Evolutionary conservation across 2,797 vertebrate genomes (phyloP), one percentile per base, ranked within the genome.

Genomic region (Podarcis lilfordi): DNA sequence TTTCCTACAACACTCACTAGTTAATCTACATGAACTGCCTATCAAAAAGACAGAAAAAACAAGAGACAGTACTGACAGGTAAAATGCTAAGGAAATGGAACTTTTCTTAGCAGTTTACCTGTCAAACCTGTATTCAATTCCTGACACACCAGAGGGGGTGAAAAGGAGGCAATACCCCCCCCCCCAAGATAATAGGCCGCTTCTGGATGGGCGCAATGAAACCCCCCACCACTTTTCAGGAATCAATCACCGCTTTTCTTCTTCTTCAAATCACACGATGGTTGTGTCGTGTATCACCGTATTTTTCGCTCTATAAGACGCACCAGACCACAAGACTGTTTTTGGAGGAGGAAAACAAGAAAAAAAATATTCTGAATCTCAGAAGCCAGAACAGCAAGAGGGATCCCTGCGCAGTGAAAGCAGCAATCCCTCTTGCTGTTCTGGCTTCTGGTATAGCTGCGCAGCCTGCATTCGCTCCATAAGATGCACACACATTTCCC

Each of bases 261-360:
- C 2, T 21, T 27, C 2, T 21, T 13, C 17, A 71, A 15, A 40
- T 74, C 1, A 27, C 32, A 13, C 35, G 3, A 19, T 25, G 72
- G 8, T 25, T 1, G 45, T 1, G 8, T 3, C 2, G 15, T 37
- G 11, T 4, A 29, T 40, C 0, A 43, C 43, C 1, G 43, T 43
- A 43, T 43, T 43, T 43, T 43, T 43, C 8, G 8, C 43, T 43
- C 43, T 43, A 43, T 43, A 9, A 43, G 43, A 43, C 43, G 43
- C 43, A 43, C 43, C 43, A 43, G 43, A 43, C 43, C 43, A 9
- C 43, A 43, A 43, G 43, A 43, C 8, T 1, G 43, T 43, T 43
- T 43, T 43, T 43, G 43, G 8, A 43, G 43, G 43, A 43, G 43
- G 43, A 43, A 43, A 43, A 43, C 43, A 43, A 43, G 43, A 43